Base-by-base conservation (phyloP, 2,797 vertebrate species). In the Tiaroga cobitis region DNA sequence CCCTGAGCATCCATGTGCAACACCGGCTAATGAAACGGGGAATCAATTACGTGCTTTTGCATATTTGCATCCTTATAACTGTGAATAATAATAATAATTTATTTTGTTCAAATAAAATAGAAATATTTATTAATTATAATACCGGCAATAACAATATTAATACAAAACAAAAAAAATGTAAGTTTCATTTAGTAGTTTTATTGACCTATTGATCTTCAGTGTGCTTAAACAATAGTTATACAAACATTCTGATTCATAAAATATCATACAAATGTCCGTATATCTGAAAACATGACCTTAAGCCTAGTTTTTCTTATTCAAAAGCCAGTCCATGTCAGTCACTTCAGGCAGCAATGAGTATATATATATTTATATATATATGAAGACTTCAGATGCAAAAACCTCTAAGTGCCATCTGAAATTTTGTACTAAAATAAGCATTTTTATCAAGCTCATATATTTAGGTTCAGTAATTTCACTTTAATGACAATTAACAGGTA, bases 161-260 rank as follows among this genome's bases (percentile, higher is more conserved):
- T 49, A 49, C 46, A 49, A 49, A 49, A 49, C 15, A 16, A 15
- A 15, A 15, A 15, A 46, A 46, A 5, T 16, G 2, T 2, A 16
- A 49, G 4, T 49, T 49, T 16, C 1, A 16, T 49, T 49, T 49
- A 49, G 46, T 61, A n/a, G 11, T 26, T 83, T 19, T 26, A 65
- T 83, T 75, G 70, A 75, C 72, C 72, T 83, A 15, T 51, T 67
- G 37, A 61, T 73, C 29, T 49, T 51, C 13, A 51, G 68, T 24
- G 9, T 19, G 29, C 81, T 26, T 34, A 65, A 43, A 67, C 15
- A 46, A 46, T 18, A 49, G 74, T 19, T 24, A 26, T 49, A 65
- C 24, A 75, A 37, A 65, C 34, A 75, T 37, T 82, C 41, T 37
- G 43, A 10, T 74, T 82, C 2, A 34, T 34, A 65, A 65, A 37